Base-by-base conservation (phyloP, 2,888 invertebrate genomes). In the Ceriagrion tenellum region DNA sequence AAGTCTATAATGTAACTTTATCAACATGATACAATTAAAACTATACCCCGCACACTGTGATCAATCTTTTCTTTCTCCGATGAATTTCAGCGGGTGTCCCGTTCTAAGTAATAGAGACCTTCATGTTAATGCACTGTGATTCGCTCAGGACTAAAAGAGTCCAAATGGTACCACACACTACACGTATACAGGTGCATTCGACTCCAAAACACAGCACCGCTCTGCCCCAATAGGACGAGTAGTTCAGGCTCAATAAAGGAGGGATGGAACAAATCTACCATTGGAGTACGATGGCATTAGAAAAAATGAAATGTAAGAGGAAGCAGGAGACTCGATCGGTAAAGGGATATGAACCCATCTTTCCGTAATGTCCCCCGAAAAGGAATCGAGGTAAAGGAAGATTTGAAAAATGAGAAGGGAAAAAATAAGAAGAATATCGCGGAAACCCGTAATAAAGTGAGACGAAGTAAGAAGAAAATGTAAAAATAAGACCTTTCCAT, bases 381-480 rank as follows among this genome's bases (percentile, higher is more conserved):
- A 16, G n/a, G 69, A 81, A 35, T 35, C 10, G 13, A 35, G 4
- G 16, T 30, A 8, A 35, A 6, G 81, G 13, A 69, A n/a, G 69
- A n/a, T 12, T n/a, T 4, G n/a, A 69, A 13, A 35, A n/a, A 23
- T 10, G 6, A 16, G 10, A 35, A 23, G 13, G 81, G 35, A 81
- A 81, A 35, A 81, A 81, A 81, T 81, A 35, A 81, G 81, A 81
- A 35, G n/a, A 13, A 81, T 35, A 81, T 35, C 18, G 81, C 6
- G 81, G n/a, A 35, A 81, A 35, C 35, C 81, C 81, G 35, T 81
- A 81, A 81, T 81, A 81, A 35, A 81, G 81, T 35, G 81, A 81
- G 35, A 81, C 81, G 81, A 20, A 81, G 13, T 81, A 0, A 35
- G 74, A 2, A 30, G 13, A 59, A 59, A 59, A 59, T 20, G 47